Percentiles rank a stretch among this genome's conserved stretches.
Conservation (phyloP, 2,113 vertebrate species). For the Pipra filicauda region DNA sequence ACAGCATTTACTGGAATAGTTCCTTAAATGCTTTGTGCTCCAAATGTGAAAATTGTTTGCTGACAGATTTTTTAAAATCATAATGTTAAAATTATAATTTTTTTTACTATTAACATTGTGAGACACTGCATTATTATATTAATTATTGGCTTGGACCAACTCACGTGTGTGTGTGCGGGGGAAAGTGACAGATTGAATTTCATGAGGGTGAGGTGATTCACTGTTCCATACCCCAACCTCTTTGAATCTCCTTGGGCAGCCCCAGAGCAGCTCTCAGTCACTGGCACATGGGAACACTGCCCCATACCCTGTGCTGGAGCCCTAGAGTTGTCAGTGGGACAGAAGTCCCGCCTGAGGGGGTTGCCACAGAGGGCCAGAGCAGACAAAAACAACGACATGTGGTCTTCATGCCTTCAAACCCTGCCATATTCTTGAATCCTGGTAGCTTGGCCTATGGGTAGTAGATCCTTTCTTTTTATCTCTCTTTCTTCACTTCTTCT, state of each 20-base stretch:
- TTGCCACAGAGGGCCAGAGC: not conserved
- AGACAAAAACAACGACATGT: not conserved
- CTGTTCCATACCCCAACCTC: not conserved
- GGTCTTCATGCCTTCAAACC: not conserved
- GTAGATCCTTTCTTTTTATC: not conserved
- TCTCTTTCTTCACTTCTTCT: not conserved
- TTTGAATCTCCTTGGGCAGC: not conserved
- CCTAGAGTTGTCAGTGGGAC: not conserved
- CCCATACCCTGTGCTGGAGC: not conserved
- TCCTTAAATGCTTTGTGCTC: not conserved
- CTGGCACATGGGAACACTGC: not conserved
- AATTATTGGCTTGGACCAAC: not conserved
- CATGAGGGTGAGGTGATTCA: not conserved
- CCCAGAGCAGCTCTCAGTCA: not conserved
- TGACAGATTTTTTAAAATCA: not conserved
- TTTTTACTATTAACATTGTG: not conserved
- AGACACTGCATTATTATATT: not conserved
- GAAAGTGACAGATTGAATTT: no score
- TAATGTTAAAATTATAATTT: not conserved
- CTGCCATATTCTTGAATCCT: not conserved
- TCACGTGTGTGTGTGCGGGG: not conserved
- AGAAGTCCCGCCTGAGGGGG: not conserved
- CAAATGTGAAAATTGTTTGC: not conserved
- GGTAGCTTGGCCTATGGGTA: not conserved
- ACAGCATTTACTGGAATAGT: not conserved